phyloP scores from a whole-genome alignment of 2,113 vertebrate species.

The Ceyx margarethae region DNA sequence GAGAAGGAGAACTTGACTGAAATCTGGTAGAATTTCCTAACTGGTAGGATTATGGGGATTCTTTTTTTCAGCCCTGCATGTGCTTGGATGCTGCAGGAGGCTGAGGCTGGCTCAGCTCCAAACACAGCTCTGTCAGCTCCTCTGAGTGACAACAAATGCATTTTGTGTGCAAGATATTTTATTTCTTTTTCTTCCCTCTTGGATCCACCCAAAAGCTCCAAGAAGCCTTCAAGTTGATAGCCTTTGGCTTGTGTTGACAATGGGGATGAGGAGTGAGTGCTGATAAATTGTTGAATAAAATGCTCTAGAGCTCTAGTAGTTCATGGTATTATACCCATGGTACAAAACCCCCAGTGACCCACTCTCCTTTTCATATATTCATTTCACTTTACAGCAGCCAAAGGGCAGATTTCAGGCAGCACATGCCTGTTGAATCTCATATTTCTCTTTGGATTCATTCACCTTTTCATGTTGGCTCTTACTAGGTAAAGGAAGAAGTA shows the following conservation, averaged over 20 bases:
- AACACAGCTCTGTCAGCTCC: background rate
- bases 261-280: background rate
- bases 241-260: background rate
- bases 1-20: background rate
- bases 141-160: background rate
- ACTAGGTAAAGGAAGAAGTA: background rate
- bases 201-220: background rate
- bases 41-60: background rate
- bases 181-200: background rate
- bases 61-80: background rate
- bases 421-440: background rate
- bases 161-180: background rate
- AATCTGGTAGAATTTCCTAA: background rate
- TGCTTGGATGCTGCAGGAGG: background rate
- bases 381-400: background rate
- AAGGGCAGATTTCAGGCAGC: background rate
- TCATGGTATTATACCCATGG: background rate
- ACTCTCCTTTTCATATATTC: background rate
- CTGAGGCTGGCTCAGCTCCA: slow-evolving; percentile 15
- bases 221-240: slow-evolving; percentile 2
- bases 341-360: background rate
- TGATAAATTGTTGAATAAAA: slow-evolving; percentile 18
- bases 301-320: background rate
- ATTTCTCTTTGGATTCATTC: background rate
- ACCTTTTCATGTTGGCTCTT: background rate